These are phyloP conservation scores for Drosophila tanythrix DNA, from an alignment of 2,888 invertebrate species.

Conservation along the genomic window DNA sequence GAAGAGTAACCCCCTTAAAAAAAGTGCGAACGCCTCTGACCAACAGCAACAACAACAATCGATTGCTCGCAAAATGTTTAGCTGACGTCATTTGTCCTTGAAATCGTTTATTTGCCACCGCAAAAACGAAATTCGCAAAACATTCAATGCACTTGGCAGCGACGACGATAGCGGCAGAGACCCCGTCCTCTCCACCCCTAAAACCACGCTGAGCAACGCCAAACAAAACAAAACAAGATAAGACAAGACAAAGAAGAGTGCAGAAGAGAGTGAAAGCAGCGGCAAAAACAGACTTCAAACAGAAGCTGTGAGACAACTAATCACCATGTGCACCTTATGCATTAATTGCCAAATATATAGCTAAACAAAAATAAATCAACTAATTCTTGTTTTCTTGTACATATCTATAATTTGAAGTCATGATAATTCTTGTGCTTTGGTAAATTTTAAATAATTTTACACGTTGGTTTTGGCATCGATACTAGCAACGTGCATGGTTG, in stretches of 20 bases:
- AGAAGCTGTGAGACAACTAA: conserved; percentile 12
- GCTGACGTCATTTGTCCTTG: conserved; percentile 82
- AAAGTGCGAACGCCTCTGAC: conserved; percentile 46
- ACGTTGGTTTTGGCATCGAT: conserved; percentile 11
- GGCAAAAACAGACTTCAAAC: conserved; percentile 11
- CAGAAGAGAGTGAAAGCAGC: conserved; percentile 43
- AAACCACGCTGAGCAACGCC: conserved; percentile 32
- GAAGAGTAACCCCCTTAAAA: conserved; percentile 5
- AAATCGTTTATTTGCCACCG: conserved; percentile 69
- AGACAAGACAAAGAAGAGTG: conserved; percentile 27
- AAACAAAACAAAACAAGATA: conserved; percentile 53
- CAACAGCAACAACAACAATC: conserved; percentile 36
- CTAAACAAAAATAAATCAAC: not conserved
- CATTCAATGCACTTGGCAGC: conserved; percentile 78
- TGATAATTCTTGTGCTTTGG: not conserved
- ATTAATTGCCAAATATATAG: not conserved
- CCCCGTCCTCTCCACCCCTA: not conserved
- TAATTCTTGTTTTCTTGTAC: not conserved
- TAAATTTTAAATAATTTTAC: conserved; percentile 1
- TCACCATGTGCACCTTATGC: not conserved
- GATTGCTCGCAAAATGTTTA: conserved; percentile 66
- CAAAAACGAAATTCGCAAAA: conserved; percentile 72
- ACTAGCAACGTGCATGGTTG: not conserved
- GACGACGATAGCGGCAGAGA: conserved; percentile 15
- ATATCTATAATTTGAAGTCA: not conserved